Conservation (phyloP, 2,888 invertebrate genomes). For the Periphyllus acericola region DNA sequence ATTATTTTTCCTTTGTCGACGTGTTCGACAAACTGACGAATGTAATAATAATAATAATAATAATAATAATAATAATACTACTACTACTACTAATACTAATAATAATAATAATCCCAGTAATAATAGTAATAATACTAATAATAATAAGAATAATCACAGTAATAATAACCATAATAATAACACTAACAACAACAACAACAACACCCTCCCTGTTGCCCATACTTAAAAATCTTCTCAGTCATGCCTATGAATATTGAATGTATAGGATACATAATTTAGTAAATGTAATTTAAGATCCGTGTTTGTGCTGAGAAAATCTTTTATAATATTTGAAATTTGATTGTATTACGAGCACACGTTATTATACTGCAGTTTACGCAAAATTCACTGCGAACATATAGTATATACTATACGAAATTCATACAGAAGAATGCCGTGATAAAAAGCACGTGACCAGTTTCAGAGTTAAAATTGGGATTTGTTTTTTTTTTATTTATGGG, state of each 20-base stretch:
- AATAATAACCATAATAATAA: slow-evolving; percentile 17
- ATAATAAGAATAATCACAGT: neutral
- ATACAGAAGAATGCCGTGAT: slow-evolving; percentile 15
- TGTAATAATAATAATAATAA: slow-evolving; percentile 16
- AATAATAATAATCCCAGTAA: slow-evolving; percentile 4
- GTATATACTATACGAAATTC: neutral
- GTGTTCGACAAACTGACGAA: slow-evolving; percentile 18
- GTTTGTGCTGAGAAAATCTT: slow-evolving; percentile 21
- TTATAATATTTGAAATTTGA: slow-evolving; percentile 45
- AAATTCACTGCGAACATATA: neutral
- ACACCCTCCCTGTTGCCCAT: neutral
- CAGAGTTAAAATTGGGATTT: slow-evolving; percentile 44
- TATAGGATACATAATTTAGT: neutral
- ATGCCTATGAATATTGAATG: neutral
- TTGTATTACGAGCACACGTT: slow-evolving; percentile 15
- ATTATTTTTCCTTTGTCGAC: slow-evolving; percentile 44
- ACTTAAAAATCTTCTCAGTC: neutral
- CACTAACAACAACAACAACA: neutral
- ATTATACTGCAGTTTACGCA: neutral
- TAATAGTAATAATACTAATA: slow-evolving; percentile 20
- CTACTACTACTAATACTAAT: no score
- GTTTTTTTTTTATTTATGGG: slow-evolving; percentile 21
- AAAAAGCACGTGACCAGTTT: slow-evolving; percentile 52
- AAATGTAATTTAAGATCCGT: slow-evolving; percentile 34
- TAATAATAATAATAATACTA: neutral